Percentiles rank a stretch among this genome's conserved stretches.
phyloP scores from a whole-genome alignment of 2,113 vertebrate species.

The Sander vitreus region DNA sequence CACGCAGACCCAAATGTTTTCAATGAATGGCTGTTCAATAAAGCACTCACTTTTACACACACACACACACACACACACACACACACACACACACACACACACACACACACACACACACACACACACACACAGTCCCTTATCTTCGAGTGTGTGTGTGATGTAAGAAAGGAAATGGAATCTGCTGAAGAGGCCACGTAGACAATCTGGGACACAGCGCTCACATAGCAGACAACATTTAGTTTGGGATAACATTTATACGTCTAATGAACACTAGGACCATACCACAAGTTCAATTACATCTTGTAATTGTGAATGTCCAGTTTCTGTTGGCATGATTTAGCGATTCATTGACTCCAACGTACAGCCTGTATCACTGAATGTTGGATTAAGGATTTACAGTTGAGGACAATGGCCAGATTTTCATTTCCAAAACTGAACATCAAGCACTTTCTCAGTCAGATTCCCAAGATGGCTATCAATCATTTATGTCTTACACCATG shows the following conservation, averaged over 20 bases:
- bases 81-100: slow-evolving; percentile 2
- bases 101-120: background rate
- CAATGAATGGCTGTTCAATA: slow-evolving; percentile 6
- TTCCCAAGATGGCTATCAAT: background rate
- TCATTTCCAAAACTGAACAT: background rate
- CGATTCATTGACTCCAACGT: background rate
- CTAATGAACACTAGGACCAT: slow-evolving; percentile 14
- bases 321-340: background rate
- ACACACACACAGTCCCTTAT: slow-evolving; percentile 16
- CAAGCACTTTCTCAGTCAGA: background rate
- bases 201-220: slow-evolving; percentile 25
- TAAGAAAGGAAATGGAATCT: slow-evolving; percentile 51
- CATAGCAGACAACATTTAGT: slow-evolving; percentile 31
- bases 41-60: background rate
- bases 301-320: background rate
- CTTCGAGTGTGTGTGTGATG: background rate
- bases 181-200: slow-evolving; percentile 33
- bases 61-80: background rate
- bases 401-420: slow-evolving; percentile 5
- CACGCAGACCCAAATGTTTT: background rate
- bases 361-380: background rate
- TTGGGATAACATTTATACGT: slow-evolving; percentile 40
- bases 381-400: slow-evolving; percentile 5
- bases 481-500: slow-evolving; percentile 5
- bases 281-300: background rate